Evolutionary conservation across 2,113 vertebrate species (phyloP), one percentile per base, ranked within the genome.

Genomic region (Bucco capensis): DNA sequence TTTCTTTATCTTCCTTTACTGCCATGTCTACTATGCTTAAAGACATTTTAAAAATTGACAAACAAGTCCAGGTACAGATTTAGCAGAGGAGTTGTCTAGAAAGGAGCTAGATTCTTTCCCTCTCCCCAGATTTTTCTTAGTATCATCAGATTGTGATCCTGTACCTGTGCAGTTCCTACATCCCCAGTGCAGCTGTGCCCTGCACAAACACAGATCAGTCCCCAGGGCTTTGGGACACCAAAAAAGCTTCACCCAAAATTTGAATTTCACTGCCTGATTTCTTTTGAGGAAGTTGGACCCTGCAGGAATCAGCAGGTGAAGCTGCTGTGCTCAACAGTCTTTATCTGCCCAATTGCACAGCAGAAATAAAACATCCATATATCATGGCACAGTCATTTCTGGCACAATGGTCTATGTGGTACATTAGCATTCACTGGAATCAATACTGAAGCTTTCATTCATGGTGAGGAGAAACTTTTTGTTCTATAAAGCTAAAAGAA

Each of bases 401-500:
- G 35, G 64, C 62, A 92, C 91, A 83, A 62, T 47, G 51, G 50
- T 18, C 75, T 21, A 1, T 37, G 44, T 2, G 1, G 46, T 42
- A 42, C 6, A 8, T 35, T 65, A 73, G 37, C 46, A 30, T 66
- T 82, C 78, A 73, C 37, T 58, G 44, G 19, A 92, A 93, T 42
- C 58, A 89, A 76, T 0, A 73, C 37, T 4, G 0, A 35, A 35
- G 25, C 44, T 79, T 91, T 79, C 30, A 22, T 33, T 74, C 44
- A 44, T 0, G 4, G 40, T 60, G 49, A 95, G 73, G 27, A 92
- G 83, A 90, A 94, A 90, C 57, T 33, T 77, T 86, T 86, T 91
- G 72, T 88, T 88, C 92, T 88, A 4, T 8, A 83, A 88, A 92
- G 69, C 56, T 46, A 86, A 77, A 44, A 10, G 57, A 50, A 85